Evolutionary conservation across 2,888 invertebrate species (phyloP), one percentile per base, ranked within the genome.

Genomic region (Luperina nickerlii): DNA sequence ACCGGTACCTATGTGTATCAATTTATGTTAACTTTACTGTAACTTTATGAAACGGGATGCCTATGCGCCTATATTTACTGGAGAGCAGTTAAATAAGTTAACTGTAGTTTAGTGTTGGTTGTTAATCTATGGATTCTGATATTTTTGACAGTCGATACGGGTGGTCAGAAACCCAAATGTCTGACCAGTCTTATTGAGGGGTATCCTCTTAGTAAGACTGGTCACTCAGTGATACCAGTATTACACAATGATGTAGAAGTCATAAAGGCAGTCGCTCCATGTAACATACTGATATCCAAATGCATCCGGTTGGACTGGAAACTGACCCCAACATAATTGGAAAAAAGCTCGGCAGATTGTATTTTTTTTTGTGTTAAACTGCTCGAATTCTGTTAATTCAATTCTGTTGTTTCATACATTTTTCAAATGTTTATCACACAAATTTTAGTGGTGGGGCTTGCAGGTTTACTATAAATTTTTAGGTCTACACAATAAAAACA

Each of bases 21-120:
- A 75, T 57, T 75, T 74, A 73, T 42, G 73, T 78, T 80, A 69
- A 75, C 84, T 69, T 69, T 66, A 86, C 87, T 74, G 74, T 83
- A 86, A 78, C 45, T 62, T 66, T 63, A 70, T 84, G 57, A 70
- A 87, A 66, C 84, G 45, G 69, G 63, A 74, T 51, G 51, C 45
- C 65, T 73, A 38, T 78, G 38, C 78, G 13, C 48, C 15, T 60
- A 32, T 75, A 48, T 71, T 68, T 72, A 72, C n/a, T 62, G 60
- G n/a, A n/a, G 15, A 68, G 24, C 42, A 48, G 24, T 74, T 76
- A 65, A 51, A n/a, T 38, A 18, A n/a, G 38, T n/a, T 82, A 60
- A 71, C n/a, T 71, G 54, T 54, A 13, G 1, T 69, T 73, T 2
- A 45, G 2, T 66, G 68, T 45, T 15, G 3, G 24, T 45, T 2